Conservation (phyloP, 2,888 invertebrate genomes). For the Coenonympha arcania region DNA sequence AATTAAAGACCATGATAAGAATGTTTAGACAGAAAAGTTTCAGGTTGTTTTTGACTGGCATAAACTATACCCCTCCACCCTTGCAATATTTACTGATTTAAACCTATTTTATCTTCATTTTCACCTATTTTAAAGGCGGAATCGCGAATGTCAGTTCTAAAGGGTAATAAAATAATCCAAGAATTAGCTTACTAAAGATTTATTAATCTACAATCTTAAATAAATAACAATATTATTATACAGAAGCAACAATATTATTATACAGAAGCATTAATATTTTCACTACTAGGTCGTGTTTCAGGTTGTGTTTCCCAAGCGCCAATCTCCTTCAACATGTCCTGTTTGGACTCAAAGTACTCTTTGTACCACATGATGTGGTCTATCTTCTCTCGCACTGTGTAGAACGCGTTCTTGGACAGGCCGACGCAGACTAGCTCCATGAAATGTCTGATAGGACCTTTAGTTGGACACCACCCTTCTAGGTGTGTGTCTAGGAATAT, state of each 20-base stretch:
- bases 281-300: slow-evolving; percentile 30
- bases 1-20: too few relatives aligned
- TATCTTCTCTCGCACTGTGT: slow-evolving; percentile 89
- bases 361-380: slow-evolving; percentile 94
- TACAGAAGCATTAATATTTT: slow-evolving; percentile 25
- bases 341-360: slow-evolving; percentile 89
- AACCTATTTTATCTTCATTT: too few relatives aligned
- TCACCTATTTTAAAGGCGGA: too few relatives aligned
- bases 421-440: slow-evolving; percentile 97
- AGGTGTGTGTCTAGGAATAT: slow-evolving; percentile 92
- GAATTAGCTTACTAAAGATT: not conserved
- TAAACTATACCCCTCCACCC: too few relatives aligned
- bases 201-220: slow-evolving; percentile 23
- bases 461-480: slow-evolving; percentile 90
- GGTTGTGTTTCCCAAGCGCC: slow-evolving; percentile 71
- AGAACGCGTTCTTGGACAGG: slow-evolving; percentile 93
- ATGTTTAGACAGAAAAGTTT: too few relatives aligned
- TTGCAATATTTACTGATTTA: too few relatives aligned
- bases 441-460: slow-evolving; percentile 94
- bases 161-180: too few relatives aligned
- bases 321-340: slow-evolving; percentile 78
- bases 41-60: too few relatives aligned
- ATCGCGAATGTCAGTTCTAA: too few relatives aligned
- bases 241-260: slow-evolving; percentile 18
- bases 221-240: slow-evolving; percentile 23